Base-by-base conservation (phyloP, 1,140 invertebrate genomes). In the Epicauta chinensis region DNA sequence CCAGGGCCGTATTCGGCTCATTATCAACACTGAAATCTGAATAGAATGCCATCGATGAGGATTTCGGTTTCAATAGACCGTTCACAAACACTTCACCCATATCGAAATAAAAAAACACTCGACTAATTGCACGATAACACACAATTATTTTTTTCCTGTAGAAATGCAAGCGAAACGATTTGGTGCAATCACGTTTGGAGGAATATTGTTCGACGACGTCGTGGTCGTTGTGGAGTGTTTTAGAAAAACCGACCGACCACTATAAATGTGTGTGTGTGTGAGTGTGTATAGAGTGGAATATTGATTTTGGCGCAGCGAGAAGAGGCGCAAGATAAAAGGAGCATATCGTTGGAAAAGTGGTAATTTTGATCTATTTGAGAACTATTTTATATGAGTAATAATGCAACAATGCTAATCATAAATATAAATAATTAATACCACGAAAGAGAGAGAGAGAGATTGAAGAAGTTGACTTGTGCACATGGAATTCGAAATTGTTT, bases 261-360 rank as follows among this genome's bases (percentile, higher is more conserved):
- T 32, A 16, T 13, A 32, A n/a, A 15, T 11, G 38, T 37, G 15
- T 36, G 48, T 42, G 29, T 16, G 16, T 40, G 48, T 39, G 45
- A 46, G 16, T 32, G 32, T 50, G 30, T 16, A 31, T 45, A 29
- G 16, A 51, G 51, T n/a, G 42, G 44, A 58, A 50, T 58, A 58
- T 58, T 58, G 55, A 58, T 58, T 54, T 54, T 58, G 55, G 55
- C 55, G 53, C 55, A 34, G 36, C 46, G 29, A 38, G 40, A 36
- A 36, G 36, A 38, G 34, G 46, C 35, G 12, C 32, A 11, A 12
- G 10, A 34, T 34, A 34, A n/a, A n/a, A n/a, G n/a, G n/a, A n/a
- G n/a, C n/a, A n/a, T n/a, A n/a, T n/a, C n/a, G n/a, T n/a, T n/a
- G n/a, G n/a, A n/a, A n/a, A n/a, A n/a, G n/a, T n/a, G n/a, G n/a